phyloP scores from a whole-genome alignment of 2,113 vertebrate species.

The Pyxicephalus adspersus region DNA sequence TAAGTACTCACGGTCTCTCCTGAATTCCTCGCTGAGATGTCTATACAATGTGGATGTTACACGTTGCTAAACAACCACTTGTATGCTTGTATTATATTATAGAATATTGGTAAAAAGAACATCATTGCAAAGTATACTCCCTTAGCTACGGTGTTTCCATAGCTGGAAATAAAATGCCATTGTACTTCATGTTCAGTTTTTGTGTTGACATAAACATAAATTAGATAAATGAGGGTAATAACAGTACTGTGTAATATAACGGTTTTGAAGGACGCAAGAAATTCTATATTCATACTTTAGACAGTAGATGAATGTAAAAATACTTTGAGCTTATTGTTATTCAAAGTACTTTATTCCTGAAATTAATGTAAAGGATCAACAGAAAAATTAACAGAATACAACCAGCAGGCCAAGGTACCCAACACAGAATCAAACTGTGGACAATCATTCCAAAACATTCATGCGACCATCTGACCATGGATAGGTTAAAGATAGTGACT shows the following conservation, averaged over 20 bases:
- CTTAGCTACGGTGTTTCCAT: neutral
- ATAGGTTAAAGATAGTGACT: too few relatives aligned
- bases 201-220: slow-evolving; percentile 30
- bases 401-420: too few relatives aligned
- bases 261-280: neutral
- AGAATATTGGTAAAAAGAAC: neutral
- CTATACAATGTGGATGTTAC: slow-evolving; percentile 2
- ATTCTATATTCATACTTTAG: neutral
- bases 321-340: neutral
- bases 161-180: neutral
- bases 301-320: neutral
- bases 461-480: too few relatives aligned
- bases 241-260: neutral
- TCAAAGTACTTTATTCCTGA: too few relatives aligned
- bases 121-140: neutral
- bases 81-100: neutral
- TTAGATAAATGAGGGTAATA: neutral
- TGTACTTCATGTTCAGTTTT: neutral
- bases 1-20: slow-evolving; percentile 10
- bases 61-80: slow-evolving; percentile 35
- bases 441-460: too few relatives aligned
- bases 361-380: too few relatives aligned
- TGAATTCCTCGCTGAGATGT: slow-evolving; percentile 14
- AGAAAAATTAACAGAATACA: too few relatives aligned
- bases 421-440: too few relatives aligned